These are phyloP conservation scores for Gorsachius magnificus DNA, from an alignment of 2,797 vertebrate species.

Conservation along the genomic window DNA sequence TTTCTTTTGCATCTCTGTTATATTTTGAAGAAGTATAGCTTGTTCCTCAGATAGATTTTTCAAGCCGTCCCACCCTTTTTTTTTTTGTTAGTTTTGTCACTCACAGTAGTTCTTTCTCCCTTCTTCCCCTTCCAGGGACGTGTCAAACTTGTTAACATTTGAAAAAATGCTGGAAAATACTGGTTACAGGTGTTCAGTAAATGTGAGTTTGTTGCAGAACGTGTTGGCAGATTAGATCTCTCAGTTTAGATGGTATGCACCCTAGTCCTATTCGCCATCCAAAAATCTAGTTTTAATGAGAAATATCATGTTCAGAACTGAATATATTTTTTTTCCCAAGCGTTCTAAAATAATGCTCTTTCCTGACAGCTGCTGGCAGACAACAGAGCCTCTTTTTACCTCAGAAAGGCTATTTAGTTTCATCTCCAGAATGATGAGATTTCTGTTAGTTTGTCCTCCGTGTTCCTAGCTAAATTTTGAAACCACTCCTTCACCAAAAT, in stretches of 20 bases:
- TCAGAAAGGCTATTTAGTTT: neutral
- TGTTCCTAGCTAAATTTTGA: neutral
- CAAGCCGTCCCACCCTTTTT: neutral
- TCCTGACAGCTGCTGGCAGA: neutral
- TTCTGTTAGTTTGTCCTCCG: neutral
- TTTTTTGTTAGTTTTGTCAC: neutral
- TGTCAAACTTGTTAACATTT: neutral
- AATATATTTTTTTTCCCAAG: neutral
- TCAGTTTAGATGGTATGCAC: neutral
- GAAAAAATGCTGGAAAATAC: neutral
- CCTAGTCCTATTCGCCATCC: neutral
- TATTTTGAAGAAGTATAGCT: neutral
- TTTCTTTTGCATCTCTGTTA: neutral
- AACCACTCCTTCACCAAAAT: neutral
- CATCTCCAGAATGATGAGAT: neutral
- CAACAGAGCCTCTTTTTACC: neutral
- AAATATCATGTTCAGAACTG: neutral
- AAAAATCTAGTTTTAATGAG: neutral
- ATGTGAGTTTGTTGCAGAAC: neutral
- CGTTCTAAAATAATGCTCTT: neutral
- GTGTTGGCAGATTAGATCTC: neutral
- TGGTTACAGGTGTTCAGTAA: neutral
- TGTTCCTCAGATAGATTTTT: neutral
- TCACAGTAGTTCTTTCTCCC: neutral
- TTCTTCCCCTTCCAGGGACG: neutral